A percentile compares a stretch with the other conserved stretches of the same genome.
Conservation (phyloP, 2,113 vertebrate genomes). For the Paradisaea rubra region DNA sequence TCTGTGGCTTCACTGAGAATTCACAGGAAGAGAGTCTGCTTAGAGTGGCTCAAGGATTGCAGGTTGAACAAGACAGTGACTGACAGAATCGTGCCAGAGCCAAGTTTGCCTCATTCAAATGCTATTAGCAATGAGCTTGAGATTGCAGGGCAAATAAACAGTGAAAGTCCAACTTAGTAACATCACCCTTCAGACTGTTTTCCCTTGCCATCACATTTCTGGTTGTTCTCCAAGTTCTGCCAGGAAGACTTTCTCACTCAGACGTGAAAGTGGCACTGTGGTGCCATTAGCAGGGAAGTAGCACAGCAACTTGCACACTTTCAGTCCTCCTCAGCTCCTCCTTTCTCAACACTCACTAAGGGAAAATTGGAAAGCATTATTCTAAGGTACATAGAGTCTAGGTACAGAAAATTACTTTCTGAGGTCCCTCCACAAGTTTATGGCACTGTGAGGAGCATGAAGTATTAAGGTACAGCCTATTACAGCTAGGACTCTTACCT, state of each 20-base stretch:
- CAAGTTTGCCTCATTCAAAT: not conserved
- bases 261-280: not conserved
- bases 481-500: not conserved
- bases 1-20: not conserved
- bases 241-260: not conserved
- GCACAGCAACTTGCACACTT: not conserved
- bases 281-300: not conserved
- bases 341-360: not conserved
- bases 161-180: not conserved
- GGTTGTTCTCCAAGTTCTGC: not conserved
- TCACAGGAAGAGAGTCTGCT: not conserved
- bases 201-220: not conserved
- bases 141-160: not conserved
- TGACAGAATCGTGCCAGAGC: not conserved
- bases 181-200: not conserved
- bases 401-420: not conserved
- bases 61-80: not conserved
- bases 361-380: not conserved
- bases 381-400: not conserved
- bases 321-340: not conserved
- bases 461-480: not conserved
- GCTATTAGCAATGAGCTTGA: not conserved
- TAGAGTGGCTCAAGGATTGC: not conserved
- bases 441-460: not conserved
- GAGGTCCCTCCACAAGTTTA: not conserved